These are phyloP conservation scores for Moxostoma hubbsi DNA, from an alignment of 2,797 vertebrate genomes.

Conservation along the genomic window DNA sequence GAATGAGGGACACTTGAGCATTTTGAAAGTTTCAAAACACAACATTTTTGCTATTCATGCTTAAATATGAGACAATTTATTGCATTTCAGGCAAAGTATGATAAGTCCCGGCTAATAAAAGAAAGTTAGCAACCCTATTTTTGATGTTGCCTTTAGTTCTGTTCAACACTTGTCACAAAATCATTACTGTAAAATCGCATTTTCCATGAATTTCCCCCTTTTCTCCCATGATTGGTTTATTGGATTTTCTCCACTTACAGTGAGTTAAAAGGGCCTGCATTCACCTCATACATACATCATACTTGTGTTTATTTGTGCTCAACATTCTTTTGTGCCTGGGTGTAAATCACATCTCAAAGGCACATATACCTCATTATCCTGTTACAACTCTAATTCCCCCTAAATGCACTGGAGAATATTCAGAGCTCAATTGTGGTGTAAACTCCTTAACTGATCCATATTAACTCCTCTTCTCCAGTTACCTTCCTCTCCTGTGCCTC, in stretches of 20 bases:
- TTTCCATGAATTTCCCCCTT: slow-evolving; percentile 27
- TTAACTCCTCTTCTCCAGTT: slow-evolving; percentile 77
- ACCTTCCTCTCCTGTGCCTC: slow-evolving; percentile 63
- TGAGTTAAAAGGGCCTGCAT: slow-evolving; percentile 58
- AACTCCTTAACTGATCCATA: slow-evolving; percentile 82
- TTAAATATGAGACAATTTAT: no score
- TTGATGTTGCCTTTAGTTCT: no score
- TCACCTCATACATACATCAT: slow-evolving; percentile 61
- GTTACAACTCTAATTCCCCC: slow-evolving; percentile 72
- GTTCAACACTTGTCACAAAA: background rate
- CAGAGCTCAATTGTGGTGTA: slow-evolving; percentile 82
- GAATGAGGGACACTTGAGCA: no score
- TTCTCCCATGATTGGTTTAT: slow-evolving; percentile 34
- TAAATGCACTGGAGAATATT: slow-evolving; percentile 77
- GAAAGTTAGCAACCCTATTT: no score
- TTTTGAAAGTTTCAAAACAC: no score
- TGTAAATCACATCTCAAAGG: slow-evolving; percentile 81
- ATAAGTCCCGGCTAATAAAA: no score
- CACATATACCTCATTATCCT: slow-evolving; percentile 76
- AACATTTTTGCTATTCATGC: no score
- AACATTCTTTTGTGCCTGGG: slow-evolving; percentile 73
- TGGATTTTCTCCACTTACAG: slow-evolving; percentile 61
- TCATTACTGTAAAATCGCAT: slow-evolving; percentile 10
- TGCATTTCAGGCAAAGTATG: no score
- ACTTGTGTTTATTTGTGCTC: slow-evolving; percentile 78